Evolutionary conservation across 2,797 vertebrate genomes (phyloP).

Genomic region (Oryzias dopingdopingensis): DNA sequence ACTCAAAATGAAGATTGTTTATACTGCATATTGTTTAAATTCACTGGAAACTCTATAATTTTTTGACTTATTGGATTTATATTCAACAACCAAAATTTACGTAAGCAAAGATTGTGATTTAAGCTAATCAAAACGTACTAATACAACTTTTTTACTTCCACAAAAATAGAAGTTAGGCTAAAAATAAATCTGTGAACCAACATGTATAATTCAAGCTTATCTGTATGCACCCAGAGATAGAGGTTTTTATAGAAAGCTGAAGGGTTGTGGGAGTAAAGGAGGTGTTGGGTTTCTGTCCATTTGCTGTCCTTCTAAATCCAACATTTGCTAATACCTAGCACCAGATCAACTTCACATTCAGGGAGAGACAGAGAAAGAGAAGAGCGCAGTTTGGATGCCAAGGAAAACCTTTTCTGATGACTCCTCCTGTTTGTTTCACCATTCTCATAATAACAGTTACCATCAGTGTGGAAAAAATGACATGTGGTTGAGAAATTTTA

Average conservation of each 20-base stretch:
- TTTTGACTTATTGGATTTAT: too few species aligned
- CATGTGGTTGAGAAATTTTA: too few species aligned
- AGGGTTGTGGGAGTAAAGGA: conserved; percentile 47
- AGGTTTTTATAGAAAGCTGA: conserved; percentile 34
- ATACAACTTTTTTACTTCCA: not conserved
- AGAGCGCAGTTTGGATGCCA: conserved; percentile 1
- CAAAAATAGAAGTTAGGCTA: not conserved
- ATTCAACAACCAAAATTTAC: too few species aligned
- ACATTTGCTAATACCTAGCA: conserved; percentile 66
- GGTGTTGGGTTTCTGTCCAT: conserved; percentile 61
- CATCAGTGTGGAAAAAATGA: not conserved
- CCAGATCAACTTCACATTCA: conserved; percentile 53
- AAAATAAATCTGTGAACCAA: conserved; percentile 1
- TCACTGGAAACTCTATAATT: too few species aligned
- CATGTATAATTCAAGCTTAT: conserved; percentile 11
- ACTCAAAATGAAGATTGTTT: not conserved
- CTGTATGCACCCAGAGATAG: not conserved
- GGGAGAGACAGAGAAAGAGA: conserved; percentile 30
- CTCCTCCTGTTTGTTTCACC: not conserved
- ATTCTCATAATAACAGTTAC: not conserved
- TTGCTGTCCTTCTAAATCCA: conserved; percentile 66
- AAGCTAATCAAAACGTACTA: not conserved
- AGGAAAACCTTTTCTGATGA: conserved; percentile 3
- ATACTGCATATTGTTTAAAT: not conserved
- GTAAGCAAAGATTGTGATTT: not conserved